phyloP scores from a whole-genome alignment of 2,888 invertebrate species.

The Leptinotarsa haldemani region DNA sequence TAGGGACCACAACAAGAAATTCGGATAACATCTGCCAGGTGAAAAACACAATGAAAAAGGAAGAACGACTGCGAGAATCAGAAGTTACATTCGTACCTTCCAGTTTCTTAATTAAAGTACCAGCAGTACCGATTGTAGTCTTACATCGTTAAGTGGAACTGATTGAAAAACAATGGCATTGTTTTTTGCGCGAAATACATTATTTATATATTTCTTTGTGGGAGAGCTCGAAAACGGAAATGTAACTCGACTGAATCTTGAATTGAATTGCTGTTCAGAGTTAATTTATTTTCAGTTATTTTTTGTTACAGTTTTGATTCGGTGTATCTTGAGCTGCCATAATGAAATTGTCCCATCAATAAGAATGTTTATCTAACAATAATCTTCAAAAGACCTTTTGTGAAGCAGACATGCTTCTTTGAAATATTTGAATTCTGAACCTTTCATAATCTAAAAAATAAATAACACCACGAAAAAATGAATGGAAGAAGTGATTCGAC shows the following conservation, averaged over 20 bases:
- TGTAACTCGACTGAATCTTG: not conserved
- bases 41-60: not conserved
- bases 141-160: conserved; percentile 11
- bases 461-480: no score
- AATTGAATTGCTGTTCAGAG: no score
- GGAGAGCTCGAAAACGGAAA: not conserved
- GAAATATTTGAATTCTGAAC: no score
- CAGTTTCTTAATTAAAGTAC: conserved; percentile 8
- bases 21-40: conserved; percentile 13
- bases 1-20: conserved; percentile 1
- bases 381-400: no score
- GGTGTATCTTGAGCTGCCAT: no score
- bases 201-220: conserved; percentile 7
- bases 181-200: conserved; percentile 14
- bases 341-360: no score
- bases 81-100: not conserved
- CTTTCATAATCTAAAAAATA: no score
- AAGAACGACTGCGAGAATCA: not conserved
- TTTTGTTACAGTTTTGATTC: no score
- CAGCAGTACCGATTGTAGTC: not conserved
- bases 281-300: no score
- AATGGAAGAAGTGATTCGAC: no score
- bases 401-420: no score
- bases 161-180: conserved; percentile 18
- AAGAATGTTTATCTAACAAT: no score